A percentile compares a stretch with the other conserved stretches of the same genome.
phyloP scores from a whole-genome alignment of 2,888 invertebrate species.

The Atrina japonica region DNA sequence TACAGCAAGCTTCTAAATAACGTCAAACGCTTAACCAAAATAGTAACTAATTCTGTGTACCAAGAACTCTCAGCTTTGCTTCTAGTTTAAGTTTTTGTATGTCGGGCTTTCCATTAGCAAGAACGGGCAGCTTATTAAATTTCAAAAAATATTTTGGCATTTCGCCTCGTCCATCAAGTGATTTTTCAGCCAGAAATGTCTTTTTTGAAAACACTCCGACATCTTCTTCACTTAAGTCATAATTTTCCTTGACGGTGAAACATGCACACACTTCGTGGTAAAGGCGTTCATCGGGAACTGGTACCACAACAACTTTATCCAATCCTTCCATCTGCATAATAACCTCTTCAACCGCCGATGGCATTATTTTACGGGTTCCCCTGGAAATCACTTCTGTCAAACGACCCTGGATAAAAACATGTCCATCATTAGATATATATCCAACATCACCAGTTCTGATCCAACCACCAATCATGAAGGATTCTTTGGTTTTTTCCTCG shows the following conservation, averaged over 20 bases:
- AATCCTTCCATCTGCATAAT: too few species aligned
- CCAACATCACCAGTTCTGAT: too few species aligned
- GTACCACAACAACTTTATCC: slow-evolving; percentile 1
- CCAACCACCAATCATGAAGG: slow-evolving; percentile 19
- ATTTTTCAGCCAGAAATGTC: background rate
- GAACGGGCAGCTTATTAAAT: slow-evolving; percentile 19
- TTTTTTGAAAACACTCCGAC: slow-evolving; percentile 20
- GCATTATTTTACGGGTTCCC: too few species aligned
- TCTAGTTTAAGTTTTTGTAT: slow-evolving; percentile 17
- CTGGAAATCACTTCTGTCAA: slow-evolving; percentile 30
- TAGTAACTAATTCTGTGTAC: too few species aligned
- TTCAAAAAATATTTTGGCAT: too few species aligned
- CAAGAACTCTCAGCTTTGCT: too few species aligned
- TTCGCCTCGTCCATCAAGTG: slow-evolving; percentile 27
- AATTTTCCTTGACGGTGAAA: background rate
- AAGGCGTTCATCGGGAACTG: slow-evolving; percentile 31
- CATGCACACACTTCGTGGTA: slow-evolving; percentile 35
- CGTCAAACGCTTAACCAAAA: too few species aligned
- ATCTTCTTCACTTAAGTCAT: slow-evolving; percentile 10
- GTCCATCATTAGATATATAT: too few species aligned
- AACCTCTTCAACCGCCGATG: background rate
- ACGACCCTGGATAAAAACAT: slow-evolving; percentile 14
- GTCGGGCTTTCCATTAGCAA: slow-evolving; percentile 26
- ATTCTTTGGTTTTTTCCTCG: slow-evolving; percentile 9
- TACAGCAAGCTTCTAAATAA: too few species aligned